Evolutionary conservation across 2,113 vertebrate species (phyloP).

Genomic region (Chlamydotis undulata): DNA sequence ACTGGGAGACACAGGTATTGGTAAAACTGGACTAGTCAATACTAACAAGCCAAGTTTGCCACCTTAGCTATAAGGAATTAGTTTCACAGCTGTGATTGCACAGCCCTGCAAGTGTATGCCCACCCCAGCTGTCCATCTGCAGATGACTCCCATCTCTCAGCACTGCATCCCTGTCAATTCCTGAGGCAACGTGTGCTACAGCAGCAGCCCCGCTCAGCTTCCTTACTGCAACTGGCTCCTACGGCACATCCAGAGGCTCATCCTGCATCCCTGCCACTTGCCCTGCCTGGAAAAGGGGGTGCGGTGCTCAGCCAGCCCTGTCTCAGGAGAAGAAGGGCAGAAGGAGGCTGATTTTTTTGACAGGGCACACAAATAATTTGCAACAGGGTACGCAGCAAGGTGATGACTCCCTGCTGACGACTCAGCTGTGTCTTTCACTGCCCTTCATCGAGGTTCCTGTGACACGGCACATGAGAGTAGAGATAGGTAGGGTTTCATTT

Average conservation of each 20-base stretch:
- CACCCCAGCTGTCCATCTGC: accelerated
- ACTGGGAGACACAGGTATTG: not conserved
- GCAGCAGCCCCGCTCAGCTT: not conserved
- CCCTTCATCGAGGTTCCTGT: not conserved
- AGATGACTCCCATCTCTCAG: not conserved
- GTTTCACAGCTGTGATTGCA: not conserved
- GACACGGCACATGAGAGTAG: not conserved
- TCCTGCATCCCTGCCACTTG: constrained; percentile 36
- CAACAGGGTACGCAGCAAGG: not conserved
- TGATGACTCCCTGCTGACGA: not conserved
- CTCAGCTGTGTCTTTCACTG: not conserved
- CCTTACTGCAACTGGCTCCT: not conserved
- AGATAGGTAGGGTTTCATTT: not conserved
- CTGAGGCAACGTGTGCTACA: not conserved
- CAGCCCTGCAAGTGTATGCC: not conserved
- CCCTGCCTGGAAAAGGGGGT: constrained; percentile 7
- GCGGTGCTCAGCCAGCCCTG: constrained; percentile 23
- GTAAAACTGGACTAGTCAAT: not conserved
- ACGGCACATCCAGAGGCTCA: not conserved
- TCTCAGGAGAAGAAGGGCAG: constrained; percentile 1
- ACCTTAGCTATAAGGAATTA: not conserved
- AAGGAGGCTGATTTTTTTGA: not conserved
- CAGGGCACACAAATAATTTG: not conserved
- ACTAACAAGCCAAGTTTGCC: not conserved
- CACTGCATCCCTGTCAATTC: accelerated